These are phyloP conservation scores for Dryobotodes eremita DNA, from an alignment of 2,888 invertebrate species.

Conservation along the genomic window DNA sequence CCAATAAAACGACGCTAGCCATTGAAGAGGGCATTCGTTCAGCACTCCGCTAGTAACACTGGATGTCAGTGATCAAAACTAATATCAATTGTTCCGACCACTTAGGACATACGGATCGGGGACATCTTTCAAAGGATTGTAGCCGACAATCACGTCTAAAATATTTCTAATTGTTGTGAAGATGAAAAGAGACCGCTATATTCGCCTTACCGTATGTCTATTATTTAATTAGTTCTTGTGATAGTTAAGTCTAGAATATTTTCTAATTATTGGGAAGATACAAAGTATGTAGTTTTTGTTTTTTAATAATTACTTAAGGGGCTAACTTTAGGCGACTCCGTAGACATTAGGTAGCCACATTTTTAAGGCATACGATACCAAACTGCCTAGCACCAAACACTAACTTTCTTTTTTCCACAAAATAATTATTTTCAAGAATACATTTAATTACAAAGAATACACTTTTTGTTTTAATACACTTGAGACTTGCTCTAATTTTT, in stretches of 20 bases:
- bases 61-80: constrained; percentile 29
- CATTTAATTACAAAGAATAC: neutral
- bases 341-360: neutral
- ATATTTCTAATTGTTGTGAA: neutral
- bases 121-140: constrained; percentile 18
- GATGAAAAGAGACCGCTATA: neutral
- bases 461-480: neutral
- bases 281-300: neutral
- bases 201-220: neutral
- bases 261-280: neutral
- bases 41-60: constrained; percentile 27
- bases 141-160: constrained; percentile 15
- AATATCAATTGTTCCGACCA: constrained; percentile 29
- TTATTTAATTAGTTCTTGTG: too few species aligned
- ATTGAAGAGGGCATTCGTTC: constrained; percentile 38
- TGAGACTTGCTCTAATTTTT: constrained; percentile 3
- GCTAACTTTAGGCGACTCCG: neutral
- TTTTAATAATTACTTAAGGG: neutral
- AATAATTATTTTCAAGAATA: neutral
- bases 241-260: neutral
- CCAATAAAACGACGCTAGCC: constrained; percentile 33
- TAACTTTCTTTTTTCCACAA: neutral
- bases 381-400: neutral
- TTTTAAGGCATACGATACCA: neutral
- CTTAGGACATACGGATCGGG: neutral